Base-by-base conservation (phyloP, 2,113 vertebrate genomes). In the rat (Rattus norvegicus) region DNA sequence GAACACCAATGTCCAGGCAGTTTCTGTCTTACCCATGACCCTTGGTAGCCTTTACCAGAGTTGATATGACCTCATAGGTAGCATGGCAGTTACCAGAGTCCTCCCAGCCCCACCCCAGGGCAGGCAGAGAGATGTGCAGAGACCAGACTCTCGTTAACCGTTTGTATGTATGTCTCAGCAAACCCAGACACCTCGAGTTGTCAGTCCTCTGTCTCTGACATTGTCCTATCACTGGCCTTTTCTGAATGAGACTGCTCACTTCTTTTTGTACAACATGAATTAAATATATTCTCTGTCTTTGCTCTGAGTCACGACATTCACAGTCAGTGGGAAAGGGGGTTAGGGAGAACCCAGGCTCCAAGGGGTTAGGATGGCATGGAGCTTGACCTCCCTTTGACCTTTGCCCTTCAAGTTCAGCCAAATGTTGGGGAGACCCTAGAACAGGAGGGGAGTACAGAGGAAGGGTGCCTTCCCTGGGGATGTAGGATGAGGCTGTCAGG, bases 261-360 rank as follows among this genome's bases (percentile, higher is more conserved):
- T 90, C 70, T 2, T 0, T 97, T 96, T 96, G 95, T 91, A 95
- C 97, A 96, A 79, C 77, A 73, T 77, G 84, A 97, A 96, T 97
- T 98, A 98, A 98, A 98, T 98, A 98, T 97, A 96, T 98, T 95
- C 95, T 94, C 28, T 52, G 54, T 90, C 92, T 98, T 90, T 98
- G 96, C 90, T 96, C 95, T 9, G 90, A 96, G 91, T 96, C 97
- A 81, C 88, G 89, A 97, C 92, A 47, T 98, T 98, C 98, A 96
- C 98, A 98, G 95, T 76, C 93, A 13, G 61, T 63, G 61, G 89
- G 77, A 56, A 16, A 24, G 56, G 4, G 26, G 28, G 75, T 72
- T 91, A 0, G 39, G 87, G 87, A 70, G 14, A 95, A 92, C 26
- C 94, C 24, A 92, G 93, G 70, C 47, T 30, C 47, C 28, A 6